phyloP scores from a whole-genome alignment of 2,113 vertebrate species.

The Sylvilagus bachmani region DNA sequence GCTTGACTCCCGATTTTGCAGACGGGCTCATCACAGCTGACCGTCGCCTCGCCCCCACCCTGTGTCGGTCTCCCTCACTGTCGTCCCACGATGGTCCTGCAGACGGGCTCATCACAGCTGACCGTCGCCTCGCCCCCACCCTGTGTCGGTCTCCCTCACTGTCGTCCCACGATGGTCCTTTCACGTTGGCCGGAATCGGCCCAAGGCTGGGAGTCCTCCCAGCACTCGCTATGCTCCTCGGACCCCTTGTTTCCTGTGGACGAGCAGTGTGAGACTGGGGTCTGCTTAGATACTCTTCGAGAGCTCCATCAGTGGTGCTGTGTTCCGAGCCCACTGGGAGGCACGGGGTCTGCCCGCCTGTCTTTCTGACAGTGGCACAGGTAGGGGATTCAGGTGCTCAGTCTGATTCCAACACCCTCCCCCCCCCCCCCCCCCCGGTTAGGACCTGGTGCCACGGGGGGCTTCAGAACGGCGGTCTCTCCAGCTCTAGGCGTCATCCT shows the following conservation, averaged over 20 bases:
- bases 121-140: too few relatives aligned
- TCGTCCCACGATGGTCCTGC: not conserved
- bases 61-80: not conserved
- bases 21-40: too few relatives aligned
- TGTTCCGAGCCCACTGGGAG: not conserved
- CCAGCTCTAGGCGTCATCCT: not conserved
- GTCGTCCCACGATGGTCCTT: not conserved
- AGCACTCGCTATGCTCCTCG: not conserved
- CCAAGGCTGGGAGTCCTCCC: not conserved
- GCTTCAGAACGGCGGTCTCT: not conserved
- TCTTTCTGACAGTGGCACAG: not conserved
- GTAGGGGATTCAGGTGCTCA: not conserved
- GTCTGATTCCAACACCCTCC: accelerated
- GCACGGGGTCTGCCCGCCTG: accelerated
- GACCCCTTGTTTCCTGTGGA: not conserved
- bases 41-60: too few relatives aligned
- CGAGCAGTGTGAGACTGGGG: too few relatives aligned
- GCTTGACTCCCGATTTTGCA: too few relatives aligned
- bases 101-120: too few relatives aligned
- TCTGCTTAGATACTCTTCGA: not conserved
- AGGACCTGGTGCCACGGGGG: too few relatives aligned
- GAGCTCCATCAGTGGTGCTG: not conserved
- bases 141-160: not conserved
- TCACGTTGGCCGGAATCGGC: not conserved
- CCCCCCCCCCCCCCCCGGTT: accelerated